Base-by-base conservation (phyloP, 2,797 vertebrate species). In the Enteromius anoplus region DNA sequence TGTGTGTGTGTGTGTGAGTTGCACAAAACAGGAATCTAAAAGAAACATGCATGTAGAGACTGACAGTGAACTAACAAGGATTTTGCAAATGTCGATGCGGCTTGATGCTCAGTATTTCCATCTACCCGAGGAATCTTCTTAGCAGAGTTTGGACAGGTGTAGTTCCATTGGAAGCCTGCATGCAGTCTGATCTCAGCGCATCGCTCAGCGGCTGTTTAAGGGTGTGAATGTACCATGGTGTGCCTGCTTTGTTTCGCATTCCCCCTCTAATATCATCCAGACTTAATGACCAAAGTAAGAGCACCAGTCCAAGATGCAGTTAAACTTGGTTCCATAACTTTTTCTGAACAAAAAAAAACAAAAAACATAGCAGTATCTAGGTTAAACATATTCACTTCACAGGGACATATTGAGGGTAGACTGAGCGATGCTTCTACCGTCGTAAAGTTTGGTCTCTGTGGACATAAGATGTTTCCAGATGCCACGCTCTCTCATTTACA, bases 201-300 rank as follows among this genome's bases (percentile, higher is more conserved):
- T 72, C 58, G 45, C 70, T 51, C 71, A 75, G 60, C 42, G 49
- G 81, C 81, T 82, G 73, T 77, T 69, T 19, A 77, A 70, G 65
- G 64, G 81, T 83, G 72, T 77, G 73, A 83, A 77, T 77, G 73
- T 83, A 83, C 77, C 83, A 75, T 55, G 8, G 76, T 84, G 83
- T 80, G 83, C 75, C 83, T 84, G 83, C 83, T 64, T 72, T 80
- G 76, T 84, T 55, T 42, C 65, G 83, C 55, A 65, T 65, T 32
- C 47, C 29, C 55, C 40, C 58, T 15, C n/a, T 55, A 21, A n/a
- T 17, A 51, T 84, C 77, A 65, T 71, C 51, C 40, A 75, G 47
- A 42, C 47, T 66, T 66, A 66, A 75, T 75, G 81, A 83, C 81
- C 81, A 83, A 83, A 83, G 81, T 66, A 34, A 68, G 23, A 82